Evolutionary conservation across 2,888 invertebrate species (phyloP), one percentile per base, ranked within the genome.

Genomic region (Neoaliturus tenellus): DNA sequence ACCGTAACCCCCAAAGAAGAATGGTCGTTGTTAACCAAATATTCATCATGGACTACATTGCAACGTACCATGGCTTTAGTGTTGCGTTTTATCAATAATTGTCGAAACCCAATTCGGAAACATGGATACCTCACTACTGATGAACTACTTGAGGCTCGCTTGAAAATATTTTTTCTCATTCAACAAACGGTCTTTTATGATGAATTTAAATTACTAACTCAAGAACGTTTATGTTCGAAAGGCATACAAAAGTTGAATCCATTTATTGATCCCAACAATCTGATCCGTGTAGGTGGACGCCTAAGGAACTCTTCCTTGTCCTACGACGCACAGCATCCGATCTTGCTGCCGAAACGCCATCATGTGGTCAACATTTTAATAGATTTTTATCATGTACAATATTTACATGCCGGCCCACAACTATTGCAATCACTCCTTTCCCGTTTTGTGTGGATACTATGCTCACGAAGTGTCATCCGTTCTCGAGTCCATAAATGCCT

Each of bases 401-500:
- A 85, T 12, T 33, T 87, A 10, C 86, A 84, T 20, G 85, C 85
- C 0, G 85, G 86, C 12, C 85, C 86, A 14, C 85, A 85, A 39
- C 25, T 84, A 10, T 78, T 86, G 20, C 78, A 87, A 8, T 51
- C 85, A 2, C 28, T 85, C 6, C 48, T 87, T 3, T 62, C 85
- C 2, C 62, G 69, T 17, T 48, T 31, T 1, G 87, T 86, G 62
- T 88, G 87, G 87, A 86, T 85, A 0, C 20, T 86, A 0, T 55
- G 78, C 4, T 87, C 86, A 14, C 62, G 85, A 67, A 80, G 85
- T 48, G 10, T 86, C 0, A 81, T 86, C 0, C 41, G 85, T 28
- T 81, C 73, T 83, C 55, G 82, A 6, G 73, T 85, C n/a, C 84
- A 83, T 58, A 17, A 85, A 5, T 88, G 88, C 31, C 44, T 86